Conservation (phyloP, 1,140 invertebrate genomes). For the Sycophaga agraensis region DNA sequence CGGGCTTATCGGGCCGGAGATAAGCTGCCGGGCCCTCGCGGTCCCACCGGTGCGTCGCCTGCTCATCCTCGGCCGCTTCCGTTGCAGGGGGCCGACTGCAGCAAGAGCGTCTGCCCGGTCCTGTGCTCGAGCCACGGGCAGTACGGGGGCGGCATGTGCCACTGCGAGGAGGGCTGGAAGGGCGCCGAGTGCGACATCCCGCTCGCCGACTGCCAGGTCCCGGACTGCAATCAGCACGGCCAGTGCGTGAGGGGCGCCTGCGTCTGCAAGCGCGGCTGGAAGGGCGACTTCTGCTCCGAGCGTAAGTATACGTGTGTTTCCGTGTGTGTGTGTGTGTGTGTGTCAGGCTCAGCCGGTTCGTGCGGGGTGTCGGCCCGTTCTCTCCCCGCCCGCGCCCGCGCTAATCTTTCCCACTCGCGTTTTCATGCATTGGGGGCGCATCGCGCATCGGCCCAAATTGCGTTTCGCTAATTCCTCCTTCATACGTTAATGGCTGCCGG, state of each 20-base stretch:
- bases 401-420: slow-evolving; percentile 9
- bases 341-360: too few relatives aligned
- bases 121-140: slow-evolving; percentile 95
- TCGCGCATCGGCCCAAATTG: too few relatives aligned
- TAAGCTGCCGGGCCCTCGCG: too few relatives aligned
- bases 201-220: slow-evolving; percentile 85
- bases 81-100: slow-evolving; percentile 59
- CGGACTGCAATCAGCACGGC: slow-evolving; percentile 90
- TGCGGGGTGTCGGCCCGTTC: too few relatives aligned
- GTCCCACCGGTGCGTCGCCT: too few relatives aligned
- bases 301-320: too few relatives aligned
- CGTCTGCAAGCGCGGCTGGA: slow-evolving; percentile 87
- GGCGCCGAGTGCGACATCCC: slow-evolving; percentile 94
- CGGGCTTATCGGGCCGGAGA: too few relatives aligned
- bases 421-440: background rate
- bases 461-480: too few relatives aligned
- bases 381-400: background rate
- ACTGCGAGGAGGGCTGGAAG: slow-evolving; percentile 96
- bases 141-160: slow-evolving; percentile 92
- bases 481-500: too few relatives aligned
- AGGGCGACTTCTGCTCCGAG: slow-evolving; percentile 80
- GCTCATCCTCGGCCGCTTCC: background rate
- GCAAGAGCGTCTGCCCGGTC: slow-evolving; percentile 88
- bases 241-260: slow-evolving; percentile 87
- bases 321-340: too few relatives aligned